These are phyloP conservation scores for Carapus acus DNA, from an alignment of 2,797 vertebrate genomes.

Conservation along the genomic window DNA sequence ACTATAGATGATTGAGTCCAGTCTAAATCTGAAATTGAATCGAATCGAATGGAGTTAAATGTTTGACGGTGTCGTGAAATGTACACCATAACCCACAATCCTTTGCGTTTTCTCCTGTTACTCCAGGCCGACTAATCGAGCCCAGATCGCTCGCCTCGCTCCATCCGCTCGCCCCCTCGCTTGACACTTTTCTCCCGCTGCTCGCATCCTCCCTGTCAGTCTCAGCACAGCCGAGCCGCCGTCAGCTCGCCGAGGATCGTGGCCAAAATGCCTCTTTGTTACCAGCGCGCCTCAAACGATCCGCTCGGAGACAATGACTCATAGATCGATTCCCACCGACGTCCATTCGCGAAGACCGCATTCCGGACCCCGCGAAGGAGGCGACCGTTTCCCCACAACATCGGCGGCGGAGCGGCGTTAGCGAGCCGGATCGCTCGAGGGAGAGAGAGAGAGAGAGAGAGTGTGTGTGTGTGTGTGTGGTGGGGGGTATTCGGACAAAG, in stretches of 20 bases:
- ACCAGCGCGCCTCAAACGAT: background rate
- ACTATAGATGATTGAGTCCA: too few species aligned
- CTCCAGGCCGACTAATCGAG: constrained; percentile 31
- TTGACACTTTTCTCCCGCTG: constrained; percentile 24
- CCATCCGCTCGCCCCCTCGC: constrained; percentile 14
- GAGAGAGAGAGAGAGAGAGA: too few species aligned
- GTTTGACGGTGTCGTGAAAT: background rate
- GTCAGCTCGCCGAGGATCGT: constrained; percentile 43
- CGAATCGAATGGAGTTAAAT: too few species aligned
- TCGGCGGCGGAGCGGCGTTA: constrained; percentile 40
- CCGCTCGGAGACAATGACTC: constrained; percentile 21
- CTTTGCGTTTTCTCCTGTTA: background rate
- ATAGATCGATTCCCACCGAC: background rate
- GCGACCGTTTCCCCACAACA: constrained; percentile 30
- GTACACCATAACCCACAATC: constrained; percentile 51
- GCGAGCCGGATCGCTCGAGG: too few species aligned
- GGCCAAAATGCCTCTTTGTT: background rate
- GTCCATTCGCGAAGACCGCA: constrained; percentile 3
- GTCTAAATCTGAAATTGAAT: too few species aligned
- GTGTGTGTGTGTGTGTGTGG: too few species aligned
- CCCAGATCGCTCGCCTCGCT: constrained; percentile 10
- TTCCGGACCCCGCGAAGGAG: constrained; percentile 8
- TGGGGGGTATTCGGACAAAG: constrained; percentile 48
- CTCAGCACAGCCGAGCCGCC: constrained; percentile 25
- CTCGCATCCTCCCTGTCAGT: constrained; percentile 38